Evolutionary conservation across 1,140 invertebrate species (phyloP).

Genomic region (Ips typographus): DNA sequence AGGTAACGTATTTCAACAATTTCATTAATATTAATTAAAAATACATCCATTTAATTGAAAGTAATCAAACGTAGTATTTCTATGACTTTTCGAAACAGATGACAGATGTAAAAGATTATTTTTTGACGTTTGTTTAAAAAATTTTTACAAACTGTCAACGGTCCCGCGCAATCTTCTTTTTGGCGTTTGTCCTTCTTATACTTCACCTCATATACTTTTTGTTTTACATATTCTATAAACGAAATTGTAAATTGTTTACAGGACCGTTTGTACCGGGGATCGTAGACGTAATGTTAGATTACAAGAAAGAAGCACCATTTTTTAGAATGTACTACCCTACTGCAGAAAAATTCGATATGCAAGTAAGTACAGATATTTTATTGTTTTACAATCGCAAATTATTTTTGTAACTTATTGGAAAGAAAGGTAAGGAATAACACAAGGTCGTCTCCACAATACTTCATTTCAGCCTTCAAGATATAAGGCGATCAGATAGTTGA

Average conservation of each 20-base stretch:
- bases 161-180: conserved; percentile 1
- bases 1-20: conserved; percentile 39
- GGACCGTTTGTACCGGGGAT: conserved; percentile 53
- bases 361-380: conserved; percentile 41
- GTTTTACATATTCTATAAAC: too few species aligned
- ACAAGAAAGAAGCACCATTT: conserved; percentile 50
- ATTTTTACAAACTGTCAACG: neutral
- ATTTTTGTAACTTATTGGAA: too few species aligned
- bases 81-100: neutral
- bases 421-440: too few species aligned
- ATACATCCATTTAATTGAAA: too few species aligned
- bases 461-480: too few species aligned
- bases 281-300: conserved; percentile 54
- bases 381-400: neutral
- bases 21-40: conserved; percentile 12
- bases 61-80: too few species aligned
- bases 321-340: conserved; percentile 55
- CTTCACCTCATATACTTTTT: neutral
- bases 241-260: conserved; percentile 38
- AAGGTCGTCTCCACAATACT: too few species aligned
- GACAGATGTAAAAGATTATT: neutral
- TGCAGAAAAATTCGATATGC: conserved; percentile 38
- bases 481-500: too few species aligned
- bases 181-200: neutral
- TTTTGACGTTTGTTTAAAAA: neutral